Conservation (phyloP, 2,113 vertebrate species). For the Hylia prasina region DNA sequence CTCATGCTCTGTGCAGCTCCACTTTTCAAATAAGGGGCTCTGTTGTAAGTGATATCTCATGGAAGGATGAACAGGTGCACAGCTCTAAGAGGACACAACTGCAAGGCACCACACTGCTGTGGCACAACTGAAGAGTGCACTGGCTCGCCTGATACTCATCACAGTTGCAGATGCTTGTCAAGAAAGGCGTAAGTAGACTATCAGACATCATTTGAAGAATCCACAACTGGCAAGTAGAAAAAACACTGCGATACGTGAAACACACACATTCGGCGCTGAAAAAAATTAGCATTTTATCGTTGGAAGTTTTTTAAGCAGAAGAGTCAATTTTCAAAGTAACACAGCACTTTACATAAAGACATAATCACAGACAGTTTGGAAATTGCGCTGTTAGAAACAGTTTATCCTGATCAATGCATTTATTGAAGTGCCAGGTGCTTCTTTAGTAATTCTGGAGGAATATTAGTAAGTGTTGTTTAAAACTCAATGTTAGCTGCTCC, state of each 20-base stretch:
- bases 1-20: neutral
- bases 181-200: neutral
- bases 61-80: neutral
- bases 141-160: neutral
- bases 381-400: neutral
- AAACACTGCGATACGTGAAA: neutral
- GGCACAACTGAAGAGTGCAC: neutral
- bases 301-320: neutral
- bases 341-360: neutral
- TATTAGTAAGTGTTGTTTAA: neutral
- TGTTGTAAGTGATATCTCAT: neutral
- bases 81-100: neutral
- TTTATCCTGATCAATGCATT: slow-evolving; percentile 18
- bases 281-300: neutral
- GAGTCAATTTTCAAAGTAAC: slow-evolving; percentile 11
- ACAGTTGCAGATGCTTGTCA: neutral
- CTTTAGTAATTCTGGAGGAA: neutral
- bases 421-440: slow-evolving; percentile 32
- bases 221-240: neutral
- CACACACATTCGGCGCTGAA: neutral
- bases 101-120: neutral
- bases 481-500: neutral
- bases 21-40: neutral
- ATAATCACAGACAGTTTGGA: neutral
- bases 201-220: neutral